Evolutionary conservation across 2,888 invertebrate species (phyloP), one percentile per base, ranked within the genome.

Genomic region (Amphipyra berbera): DNA sequence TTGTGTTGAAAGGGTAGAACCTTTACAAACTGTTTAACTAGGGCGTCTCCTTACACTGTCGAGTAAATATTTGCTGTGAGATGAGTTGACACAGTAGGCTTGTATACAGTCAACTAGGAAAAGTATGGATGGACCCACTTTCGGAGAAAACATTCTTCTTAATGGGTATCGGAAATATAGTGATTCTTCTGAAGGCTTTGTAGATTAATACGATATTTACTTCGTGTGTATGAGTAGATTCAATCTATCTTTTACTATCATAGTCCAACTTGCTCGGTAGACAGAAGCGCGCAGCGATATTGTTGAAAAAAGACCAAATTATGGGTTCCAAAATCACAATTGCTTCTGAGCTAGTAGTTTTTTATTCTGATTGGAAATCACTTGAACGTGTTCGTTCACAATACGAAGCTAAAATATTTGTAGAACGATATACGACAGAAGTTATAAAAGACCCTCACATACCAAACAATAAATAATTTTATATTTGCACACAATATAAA

Each of bases 41-140:
- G 87, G 87, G 81, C 87, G 68, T 80, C 82, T 85, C 83, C 88
- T 86, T 88, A 88, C 81, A 83, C 75, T 76, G 72, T 67, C 65
- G 81, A 76, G 85, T 81, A 89, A 88, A 88, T 90, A 87, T 91
- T 91, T 89, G 87, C 88, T 69, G 76, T 73, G 82, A 89, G 88
- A 90, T 90, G 90, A 90, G 90, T 89, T 90, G 87, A 88, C 90
- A 85, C 71, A 87, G 85, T 77, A 69, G 72, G 77, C 78, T 68
- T 55, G 65, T 65, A 81, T 79, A 84, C 76, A 60, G 82, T 76
- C 76, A 79, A 66, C 78, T 49, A 77, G 68, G 68, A 57, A 76
- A 76, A 78, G 75, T 66, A 79, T 64, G 52, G 66, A 56, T 50
- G 75, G 78, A 60, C 65, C 53, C 56, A 68, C 50, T 71, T 67